Conservation (phyloP, 2,797 vertebrate genomes). For the Sebastes reedi region DNA sequence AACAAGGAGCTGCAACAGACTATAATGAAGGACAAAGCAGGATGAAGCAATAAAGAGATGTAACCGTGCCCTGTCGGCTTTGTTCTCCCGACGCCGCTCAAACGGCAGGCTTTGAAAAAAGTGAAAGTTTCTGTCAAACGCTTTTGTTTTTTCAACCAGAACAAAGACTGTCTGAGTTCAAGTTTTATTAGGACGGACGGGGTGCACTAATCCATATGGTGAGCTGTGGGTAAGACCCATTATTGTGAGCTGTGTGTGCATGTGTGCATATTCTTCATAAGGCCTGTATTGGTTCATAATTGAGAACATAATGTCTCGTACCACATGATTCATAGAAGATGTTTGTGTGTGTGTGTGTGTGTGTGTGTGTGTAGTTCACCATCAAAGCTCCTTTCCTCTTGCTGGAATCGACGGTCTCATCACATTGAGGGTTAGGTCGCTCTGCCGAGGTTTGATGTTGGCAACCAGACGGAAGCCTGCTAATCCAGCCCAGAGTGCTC, state of each 20-base stretch:
- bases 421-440: constrained; percentile 38
- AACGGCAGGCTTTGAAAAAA: constrained; percentile 57
- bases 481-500: constrained; percentile 66
- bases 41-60: constrained; percentile 49
- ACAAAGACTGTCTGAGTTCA: constrained; percentile 56
- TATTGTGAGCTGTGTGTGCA: constrained; percentile 11
- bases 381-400: constrained; percentile 45
- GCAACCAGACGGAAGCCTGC: constrained; percentile 55
- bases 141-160: constrained; percentile 17
- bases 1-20: constrained; percentile 45
- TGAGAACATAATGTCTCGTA: constrained; percentile 12
- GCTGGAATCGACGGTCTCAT: constrained; percentile 40
- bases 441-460: constrained; percentile 62
- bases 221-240: neutral
- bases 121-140: constrained; percentile 21
- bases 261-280: neutral
- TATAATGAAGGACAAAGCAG: constrained; percentile 62
- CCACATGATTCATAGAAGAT: constrained; percentile 1
- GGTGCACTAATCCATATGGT: constrained; percentile 44
- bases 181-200: constrained; percentile 39
- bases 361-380: neutral
- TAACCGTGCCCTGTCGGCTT: constrained; percentile 35
- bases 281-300: constrained; percentile 1
- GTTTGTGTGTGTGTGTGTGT: neutral
- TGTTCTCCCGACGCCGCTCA: constrained; percentile 43